Base-by-base conservation (phyloP, 2,113 vertebrate genomes). In the Bambusicola thoracicus region DNA sequence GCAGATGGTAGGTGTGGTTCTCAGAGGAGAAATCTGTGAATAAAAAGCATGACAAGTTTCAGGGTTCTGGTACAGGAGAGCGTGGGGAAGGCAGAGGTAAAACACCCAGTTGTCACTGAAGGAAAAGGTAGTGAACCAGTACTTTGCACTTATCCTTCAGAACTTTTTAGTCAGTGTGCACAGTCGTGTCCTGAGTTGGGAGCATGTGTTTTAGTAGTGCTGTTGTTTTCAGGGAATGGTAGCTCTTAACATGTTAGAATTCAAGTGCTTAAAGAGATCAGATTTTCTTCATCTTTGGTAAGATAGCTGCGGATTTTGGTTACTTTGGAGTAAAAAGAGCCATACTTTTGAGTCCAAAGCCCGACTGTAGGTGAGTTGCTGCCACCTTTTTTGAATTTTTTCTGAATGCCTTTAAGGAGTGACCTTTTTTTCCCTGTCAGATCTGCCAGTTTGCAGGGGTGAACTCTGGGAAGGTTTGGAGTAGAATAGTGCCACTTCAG, bases 161-260 rank as follows among this genome's bases (percentile, higher is more conserved):
- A 3, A 3, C 68, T 5, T 41, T 56, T 34, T 1, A 63, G 46
- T 51, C 44, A 17, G 0, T 8, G 10, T 49, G 10, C 44, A 2
- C 11, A 34, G 40, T 48, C 22, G 43, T 6, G 22, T 58, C 24
- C 61, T 61, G 3, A 8, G 12, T n/a, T 21, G 34, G 55, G 34
- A 27, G 9, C 3, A 3, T 7, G 3, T 58, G 24, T 59, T 85
- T 38, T 36, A 44, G 27, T 55, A 67, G 14, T 27, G 7, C 21
- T 68, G 11, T 27, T 78, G 16, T 58, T 92, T 89, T 78, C 12
- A 11, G 21, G 18, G 13, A 34, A n/a, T 41, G 32, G 15, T 79
- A 21, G 17, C 67, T 67, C 18, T 44, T 74, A 1, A 1, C 1
- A 70, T 16, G 4, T 84, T 18, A 43, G 29, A 68, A 72, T 6